Evolutionary conservation across 1,140 invertebrate genomes (phyloP), one percentile per base, ranked within the genome.

Genomic region (Zaprionus africanus): DNA sequence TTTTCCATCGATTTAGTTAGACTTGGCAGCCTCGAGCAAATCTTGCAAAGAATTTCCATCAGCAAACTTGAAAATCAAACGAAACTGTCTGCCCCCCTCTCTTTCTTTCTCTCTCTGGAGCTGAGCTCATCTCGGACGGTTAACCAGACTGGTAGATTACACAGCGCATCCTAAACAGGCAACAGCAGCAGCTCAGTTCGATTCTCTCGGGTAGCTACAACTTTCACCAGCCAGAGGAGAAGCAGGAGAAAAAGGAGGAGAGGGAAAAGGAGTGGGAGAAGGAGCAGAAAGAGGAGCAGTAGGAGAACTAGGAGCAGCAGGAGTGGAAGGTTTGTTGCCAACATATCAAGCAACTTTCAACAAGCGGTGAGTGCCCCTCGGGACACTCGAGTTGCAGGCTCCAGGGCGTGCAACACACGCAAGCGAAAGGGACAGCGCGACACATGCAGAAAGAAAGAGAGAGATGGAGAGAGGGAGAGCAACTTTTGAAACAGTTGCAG

Each of bases 401-500:
- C 76, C 57, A 68, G 76, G 74, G 74, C 31, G 59, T 56, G 24
- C 28, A 31, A 2, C 17, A 59, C 53, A 49, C 46, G 34, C 24
- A 68, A 26, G 34, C 15, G 28, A 72, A 22, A 68, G 68, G 54
- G 58, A 72, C 4, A 34, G 34, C 28, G 24, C 46, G 49, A 66
- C 13, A 22, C 12, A 26, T 41, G 51, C 24, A 19, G 19, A 17
- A 12, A 49, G 59, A 22, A 2, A 53, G 41, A 43, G 22, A 43
- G 38, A 60, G 49, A 31, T 53, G 26, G 62, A 31, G 24, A 26
- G 38, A 51, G 62, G n/a, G 26, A 17, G 36, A 7, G 51, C 53
- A 9, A 43, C n/a, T 87, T 87, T 87, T 81, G 78, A 81, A 88
- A 87, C 83, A 87, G 83, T 86, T 86, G 84, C 83, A 86, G 80